phyloP scores from a whole-genome alignment of 2,113 vertebrate genomes.

The Aythya baeri region DNA sequence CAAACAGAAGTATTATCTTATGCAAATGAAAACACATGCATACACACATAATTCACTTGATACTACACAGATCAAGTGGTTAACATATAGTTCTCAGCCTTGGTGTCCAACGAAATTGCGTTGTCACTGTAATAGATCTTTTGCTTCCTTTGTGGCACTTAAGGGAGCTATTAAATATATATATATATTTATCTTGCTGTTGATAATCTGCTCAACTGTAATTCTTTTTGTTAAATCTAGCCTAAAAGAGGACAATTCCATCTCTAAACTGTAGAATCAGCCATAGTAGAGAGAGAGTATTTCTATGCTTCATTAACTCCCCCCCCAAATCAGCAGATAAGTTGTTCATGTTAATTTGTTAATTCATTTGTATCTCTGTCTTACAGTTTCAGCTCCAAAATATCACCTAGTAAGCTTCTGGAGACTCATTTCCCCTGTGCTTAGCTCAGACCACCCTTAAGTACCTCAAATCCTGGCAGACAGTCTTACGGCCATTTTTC shows the following conservation, averaged over 20 bases:
- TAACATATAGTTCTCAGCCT: background rate
- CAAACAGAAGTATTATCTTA: background rate
- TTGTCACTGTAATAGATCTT: background rate
- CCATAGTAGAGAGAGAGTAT: background rate
- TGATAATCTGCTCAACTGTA: background rate
- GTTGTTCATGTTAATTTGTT: background rate
- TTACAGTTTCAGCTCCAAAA: background rate
- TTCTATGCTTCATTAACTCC: background rate
- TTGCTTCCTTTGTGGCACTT: background rate
- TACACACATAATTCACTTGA: too few relatives aligned
- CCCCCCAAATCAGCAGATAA: background rate
- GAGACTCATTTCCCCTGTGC: background rate
- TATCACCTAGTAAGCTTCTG: background rate
- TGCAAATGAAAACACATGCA: rapidly evolving
- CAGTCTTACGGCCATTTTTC: background rate
- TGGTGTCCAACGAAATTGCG: background rate
- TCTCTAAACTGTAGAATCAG: background rate
- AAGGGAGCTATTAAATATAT: background rate
- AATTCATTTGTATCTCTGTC: background rate
- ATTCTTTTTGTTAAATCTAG: background rate
- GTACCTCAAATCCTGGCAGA: background rate
- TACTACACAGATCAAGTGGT: too few relatives aligned
- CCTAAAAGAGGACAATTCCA: background rate
- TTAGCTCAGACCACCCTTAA: background rate
- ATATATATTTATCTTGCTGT: too few relatives aligned